These are phyloP conservation scores for Drosophila albomicans DNA, from an alignment of 1,140 invertebrate genomes.

Conservation along the genomic window DNA sequence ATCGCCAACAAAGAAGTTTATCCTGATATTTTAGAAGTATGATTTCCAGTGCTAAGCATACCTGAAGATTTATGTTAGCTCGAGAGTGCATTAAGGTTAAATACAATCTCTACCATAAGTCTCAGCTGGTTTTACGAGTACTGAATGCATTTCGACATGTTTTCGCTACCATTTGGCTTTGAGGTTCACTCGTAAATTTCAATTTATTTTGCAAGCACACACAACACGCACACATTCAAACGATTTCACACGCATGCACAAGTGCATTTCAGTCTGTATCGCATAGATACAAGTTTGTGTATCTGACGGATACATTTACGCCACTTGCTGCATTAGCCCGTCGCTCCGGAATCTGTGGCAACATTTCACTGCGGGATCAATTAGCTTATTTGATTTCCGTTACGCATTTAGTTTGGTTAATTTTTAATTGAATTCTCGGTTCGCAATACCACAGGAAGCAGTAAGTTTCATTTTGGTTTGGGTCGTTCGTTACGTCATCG, in stretches of 20 bases:
- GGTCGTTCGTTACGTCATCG: neutral
- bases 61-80: neutral
- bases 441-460: conserved; percentile 1
- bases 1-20: too few species aligned
- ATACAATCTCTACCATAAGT: neutral
- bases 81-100: neutral
- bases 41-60: neutral
- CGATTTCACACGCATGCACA: conserved; percentile 8
- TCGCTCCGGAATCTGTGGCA: conserved; percentile 6
- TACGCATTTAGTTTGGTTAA: conserved; percentile 46
- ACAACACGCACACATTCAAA: conserved; percentile 18
- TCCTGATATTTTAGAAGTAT: too few species aligned
- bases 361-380: conserved; percentile 34
- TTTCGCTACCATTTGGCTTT: conserved; percentile 3
- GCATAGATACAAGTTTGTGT: conserved; percentile 14
- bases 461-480: neutral
- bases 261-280: neutral
- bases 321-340: neutral
- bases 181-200: conserved; percentile 60
- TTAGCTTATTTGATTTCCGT: conserved; percentile 60
- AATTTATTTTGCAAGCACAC: conserved; percentile 59
- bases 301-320: conserved; percentile 22
- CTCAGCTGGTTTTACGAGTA: conserved; percentile 22
- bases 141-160: conserved; percentile 22
- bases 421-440: conserved; percentile 22